Conservation (phyloP, 2,797 vertebrate species). For the Clarias fuscus region DNA sequence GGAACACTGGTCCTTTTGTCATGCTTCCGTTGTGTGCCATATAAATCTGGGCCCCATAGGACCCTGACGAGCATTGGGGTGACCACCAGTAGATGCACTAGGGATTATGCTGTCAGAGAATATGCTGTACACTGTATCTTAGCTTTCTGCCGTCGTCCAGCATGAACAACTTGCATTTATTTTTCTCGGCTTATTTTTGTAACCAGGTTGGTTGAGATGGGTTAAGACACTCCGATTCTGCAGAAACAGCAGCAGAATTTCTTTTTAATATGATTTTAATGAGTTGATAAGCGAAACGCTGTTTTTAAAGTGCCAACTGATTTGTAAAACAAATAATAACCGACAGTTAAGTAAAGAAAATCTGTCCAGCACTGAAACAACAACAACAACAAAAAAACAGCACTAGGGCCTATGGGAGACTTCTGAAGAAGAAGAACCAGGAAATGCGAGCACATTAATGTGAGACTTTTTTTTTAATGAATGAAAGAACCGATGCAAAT, state of each 20-base stretch:
- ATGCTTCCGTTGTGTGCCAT: too few species aligned
- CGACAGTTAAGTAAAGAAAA: neutral
- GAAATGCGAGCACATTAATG: conserved; percentile 12
- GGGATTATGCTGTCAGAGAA: too few species aligned
- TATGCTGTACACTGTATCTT: neutral
- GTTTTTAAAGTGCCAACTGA: too few species aligned
- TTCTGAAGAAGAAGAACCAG: neutral
- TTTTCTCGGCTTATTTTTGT: neutral
- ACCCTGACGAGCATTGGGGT: too few species aligned
- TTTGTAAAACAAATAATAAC: neutral
- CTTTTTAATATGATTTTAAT: neutral
- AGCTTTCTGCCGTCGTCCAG: neutral
- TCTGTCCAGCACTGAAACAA: neutral
- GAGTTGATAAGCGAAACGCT: neutral
- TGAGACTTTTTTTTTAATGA: conserved; percentile 27
- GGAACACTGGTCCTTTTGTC: too few species aligned
- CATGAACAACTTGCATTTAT: neutral
- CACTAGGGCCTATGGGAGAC: neutral
- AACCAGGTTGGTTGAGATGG: neutral
- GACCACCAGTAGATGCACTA: neutral
- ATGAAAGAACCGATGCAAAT: conserved; percentile 38
- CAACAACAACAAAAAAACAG: neutral
- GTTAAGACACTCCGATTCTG: neutral
- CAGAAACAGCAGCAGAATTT: neutral
- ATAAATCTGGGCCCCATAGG: too few species aligned